phyloP scores from a whole-genome alignment of 2,888 invertebrate genomes.

The Galeopsomyia nigrocyanea region DNA sequence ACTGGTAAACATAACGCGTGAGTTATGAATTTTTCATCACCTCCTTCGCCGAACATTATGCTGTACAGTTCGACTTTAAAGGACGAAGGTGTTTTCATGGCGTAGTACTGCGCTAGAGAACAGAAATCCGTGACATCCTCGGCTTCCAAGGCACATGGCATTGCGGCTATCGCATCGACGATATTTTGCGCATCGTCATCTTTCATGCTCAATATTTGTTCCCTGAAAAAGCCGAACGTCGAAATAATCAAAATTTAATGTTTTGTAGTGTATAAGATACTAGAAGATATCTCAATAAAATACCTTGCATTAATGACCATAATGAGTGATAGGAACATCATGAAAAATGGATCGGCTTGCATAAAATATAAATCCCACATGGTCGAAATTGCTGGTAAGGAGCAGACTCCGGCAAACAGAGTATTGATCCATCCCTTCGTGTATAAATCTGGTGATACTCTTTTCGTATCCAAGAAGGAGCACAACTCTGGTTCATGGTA shows the following conservation, averaged over 20 bases:
- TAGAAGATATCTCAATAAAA: slow-evolving; percentile 47
- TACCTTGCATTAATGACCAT: slow-evolving; percentile 93
- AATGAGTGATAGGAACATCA: slow-evolving; percentile 94
- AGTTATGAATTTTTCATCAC: slow-evolving; percentile 76
- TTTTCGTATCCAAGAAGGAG: slow-evolving; percentile 95
- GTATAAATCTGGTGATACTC: slow-evolving; percentile 93
- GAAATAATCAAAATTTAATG: too few relatives aligned
- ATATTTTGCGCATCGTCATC: slow-evolving; percentile 79
- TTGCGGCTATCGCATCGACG: slow-evolving; percentile 77
- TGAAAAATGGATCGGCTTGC: slow-evolving; percentile 94
- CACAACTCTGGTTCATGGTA: slow-evolving; percentile 99
- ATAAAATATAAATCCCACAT: slow-evolving; percentile 99
- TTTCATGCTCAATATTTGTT: slow-evolving; percentile 85
- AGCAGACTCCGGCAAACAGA: slow-evolving; percentile 90
- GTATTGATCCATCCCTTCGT: slow-evolving; percentile 91
- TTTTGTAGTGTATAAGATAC: background rate
- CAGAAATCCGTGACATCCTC: slow-evolving; percentile 98
- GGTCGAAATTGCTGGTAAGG: slow-evolving; percentile 85
- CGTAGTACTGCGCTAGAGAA: slow-evolving; percentile 96
- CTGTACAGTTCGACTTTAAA: slow-evolving; percentile 84
- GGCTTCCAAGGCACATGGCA: slow-evolving; percentile 90
- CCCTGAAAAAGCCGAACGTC: slow-evolving; percentile 68
- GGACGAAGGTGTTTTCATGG: slow-evolving; percentile 91
- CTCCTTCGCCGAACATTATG: slow-evolving; percentile 71
- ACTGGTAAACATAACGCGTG: slow-evolving; percentile 96